phyloP scores from a whole-genome alignment of 1,140 invertebrate genomes.

The Heliconius nattereri region DNA sequence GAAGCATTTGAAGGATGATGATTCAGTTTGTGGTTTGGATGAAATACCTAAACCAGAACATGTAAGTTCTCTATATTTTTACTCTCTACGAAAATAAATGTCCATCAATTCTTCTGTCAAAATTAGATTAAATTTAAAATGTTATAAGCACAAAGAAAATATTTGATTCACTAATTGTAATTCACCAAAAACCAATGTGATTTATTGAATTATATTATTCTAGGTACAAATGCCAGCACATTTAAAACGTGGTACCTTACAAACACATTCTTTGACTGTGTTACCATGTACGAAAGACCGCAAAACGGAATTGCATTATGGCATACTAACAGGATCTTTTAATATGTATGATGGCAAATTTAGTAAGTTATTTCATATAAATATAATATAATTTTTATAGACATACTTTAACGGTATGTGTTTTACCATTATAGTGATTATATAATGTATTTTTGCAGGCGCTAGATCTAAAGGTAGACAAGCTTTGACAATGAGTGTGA shows the following conservation, averaged over 20 bases:
- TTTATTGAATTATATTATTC: background rate
- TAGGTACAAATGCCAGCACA: conserved; percentile 69
- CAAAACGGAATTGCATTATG: conserved; percentile 64
- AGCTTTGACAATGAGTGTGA: conserved; percentile 80
- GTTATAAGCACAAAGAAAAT: too few species aligned
- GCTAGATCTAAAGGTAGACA: conserved; percentile 73
- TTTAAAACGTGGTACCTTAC: conserved; percentile 74
- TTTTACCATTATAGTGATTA: too few species aligned
- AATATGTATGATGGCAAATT: conserved; percentile 73
- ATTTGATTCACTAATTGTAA: too few species aligned
- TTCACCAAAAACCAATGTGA: too few species aligned
- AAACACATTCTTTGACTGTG: conserved; percentile 81
- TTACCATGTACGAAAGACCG: conserved; percentile 71
- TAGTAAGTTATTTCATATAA: conserved; percentile 50
- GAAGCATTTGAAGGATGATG: conserved; percentile 56
- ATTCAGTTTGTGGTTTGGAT: conserved; percentile 65
- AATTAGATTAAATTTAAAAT: too few species aligned
- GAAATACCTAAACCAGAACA: conserved; percentile 70
- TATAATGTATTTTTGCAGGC: conserved; percentile 40
- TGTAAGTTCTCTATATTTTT: conserved; percentile 44
- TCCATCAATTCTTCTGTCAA: too few species aligned
- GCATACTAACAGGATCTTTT: conserved; percentile 67
- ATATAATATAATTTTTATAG: conserved; percentile 7
- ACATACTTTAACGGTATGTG: too few species aligned
- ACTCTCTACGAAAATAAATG: too few species aligned